Conservation (phyloP, 1,140 invertebrate species). For the Sarcophaga peregrina region DNA sequence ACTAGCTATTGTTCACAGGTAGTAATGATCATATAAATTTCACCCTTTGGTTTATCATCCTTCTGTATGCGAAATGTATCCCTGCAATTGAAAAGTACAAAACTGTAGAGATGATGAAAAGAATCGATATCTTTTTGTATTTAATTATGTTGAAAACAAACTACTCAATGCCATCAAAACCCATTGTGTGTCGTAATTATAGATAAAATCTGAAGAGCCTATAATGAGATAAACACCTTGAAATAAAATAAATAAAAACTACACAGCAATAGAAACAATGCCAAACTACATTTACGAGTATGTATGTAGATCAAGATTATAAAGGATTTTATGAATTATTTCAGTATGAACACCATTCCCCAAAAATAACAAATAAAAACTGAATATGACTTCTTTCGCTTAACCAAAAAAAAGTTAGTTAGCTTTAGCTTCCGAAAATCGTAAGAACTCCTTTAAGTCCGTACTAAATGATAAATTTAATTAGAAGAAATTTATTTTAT, state of each 20-base stretch:
- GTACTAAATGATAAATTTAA: too few relatives aligned
- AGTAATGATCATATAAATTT: neutral
- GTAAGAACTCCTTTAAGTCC: too few relatives aligned
- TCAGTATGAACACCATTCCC: too few relatives aligned
- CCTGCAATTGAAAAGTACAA: neutral
- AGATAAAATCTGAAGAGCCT: slow-evolving; percentile 38
- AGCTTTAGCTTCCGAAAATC: too few relatives aligned
- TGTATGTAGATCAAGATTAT: too few relatives aligned
- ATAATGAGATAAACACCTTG: slow-evolving; percentile 43
- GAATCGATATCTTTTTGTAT: slow-evolving; percentile 22
- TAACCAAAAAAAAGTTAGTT: too few relatives aligned
- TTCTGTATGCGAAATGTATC: neutral
- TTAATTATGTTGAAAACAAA: slow-evolving; percentile 29
- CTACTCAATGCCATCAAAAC: slow-evolving; percentile 31
- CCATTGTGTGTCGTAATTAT: slow-evolving; percentile 37
- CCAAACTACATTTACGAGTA: too few relatives aligned
- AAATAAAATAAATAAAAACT: slow-evolving; percentile 15
- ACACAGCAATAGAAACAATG: too few relatives aligned
- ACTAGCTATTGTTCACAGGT: neutral
- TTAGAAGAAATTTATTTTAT: too few relatives aligned
- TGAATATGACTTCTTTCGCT: too few relatives aligned
- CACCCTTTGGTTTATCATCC: neutral
- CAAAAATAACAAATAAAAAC: too few relatives aligned
- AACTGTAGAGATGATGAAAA: neutral
- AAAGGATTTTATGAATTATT: too few relatives aligned